Conservation (phyloP, 2,797 vertebrate species). For the Zonotrichia albicollis region DNA sequence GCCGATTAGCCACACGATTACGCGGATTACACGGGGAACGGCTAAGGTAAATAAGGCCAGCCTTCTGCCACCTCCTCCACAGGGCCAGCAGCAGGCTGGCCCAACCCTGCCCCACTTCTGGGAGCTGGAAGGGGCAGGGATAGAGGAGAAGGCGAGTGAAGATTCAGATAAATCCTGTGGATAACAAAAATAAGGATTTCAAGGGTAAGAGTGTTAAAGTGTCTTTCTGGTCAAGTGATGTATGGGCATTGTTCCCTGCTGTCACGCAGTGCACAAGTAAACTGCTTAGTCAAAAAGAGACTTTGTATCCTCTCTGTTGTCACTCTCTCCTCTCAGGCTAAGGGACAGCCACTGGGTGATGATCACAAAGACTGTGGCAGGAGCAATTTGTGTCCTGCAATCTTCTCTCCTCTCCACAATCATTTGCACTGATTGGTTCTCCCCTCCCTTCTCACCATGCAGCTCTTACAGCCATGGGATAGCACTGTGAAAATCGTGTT, state of each 20-base stretch:
- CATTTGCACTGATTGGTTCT: neutral
- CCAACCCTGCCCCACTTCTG: slow-evolving; percentile 32
- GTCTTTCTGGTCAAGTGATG: slow-evolving; percentile 63
- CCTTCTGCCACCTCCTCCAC: slow-evolving; percentile 94
- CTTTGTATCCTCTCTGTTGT: neutral
- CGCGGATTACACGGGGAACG: slow-evolving; percentile 93
- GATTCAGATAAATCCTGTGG: slow-evolving; percentile 76
- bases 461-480: neutral
- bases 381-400: neutral
- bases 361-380: slow-evolving; percentile 2
- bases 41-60: slow-evolving; percentile 92
- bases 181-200: slow-evolving; percentile 66
- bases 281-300: slow-evolving; percentile 25
- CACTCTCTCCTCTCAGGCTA: neutral
- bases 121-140: slow-evolving; percentile 73
- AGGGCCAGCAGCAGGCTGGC: slow-evolving; percentile 69
- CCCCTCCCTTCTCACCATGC: neutral
- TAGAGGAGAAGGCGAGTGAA: slow-evolving; percentile 35
- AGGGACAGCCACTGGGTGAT: neutral
- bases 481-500: neutral
- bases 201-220: slow-evolving; percentile 62
- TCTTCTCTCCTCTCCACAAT: neutral
- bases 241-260: slow-evolving; percentile 40
- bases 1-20: slow-evolving; percentile 98
- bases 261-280: slow-evolving; percentile 1